Percentiles rank a stretch among this genome's conserved stretches.
These are phyloP conservation scores for Odontamblyopus rebecca DNA, from an alignment of 2,797 vertebrate species.

Conservation along the genomic window DNA sequence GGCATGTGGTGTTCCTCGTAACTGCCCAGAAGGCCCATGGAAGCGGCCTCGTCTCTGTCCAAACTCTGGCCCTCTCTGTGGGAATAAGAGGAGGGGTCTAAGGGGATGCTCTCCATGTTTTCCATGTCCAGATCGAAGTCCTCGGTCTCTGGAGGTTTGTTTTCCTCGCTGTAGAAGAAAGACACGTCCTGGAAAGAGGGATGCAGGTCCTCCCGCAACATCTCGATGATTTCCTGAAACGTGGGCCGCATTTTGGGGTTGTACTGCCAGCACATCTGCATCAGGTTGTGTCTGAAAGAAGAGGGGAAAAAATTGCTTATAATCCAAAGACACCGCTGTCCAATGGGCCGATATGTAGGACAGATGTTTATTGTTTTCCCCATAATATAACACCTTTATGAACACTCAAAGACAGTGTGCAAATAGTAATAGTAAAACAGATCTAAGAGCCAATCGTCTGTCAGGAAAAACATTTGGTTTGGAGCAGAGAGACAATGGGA, in stretches of 20 bases:
- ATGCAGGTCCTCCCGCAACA: conserved; percentile 92
- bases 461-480: background rate
- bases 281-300: conserved; percentile 84
- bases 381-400: no score
- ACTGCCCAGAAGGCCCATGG: conserved; percentile 85
- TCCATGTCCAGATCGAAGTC: conserved; percentile 96
- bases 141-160: conserved; percentile 91
- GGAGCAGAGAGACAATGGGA: no score
- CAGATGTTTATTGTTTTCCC: no score
- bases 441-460: background rate
- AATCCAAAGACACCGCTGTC: no score
- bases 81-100: conserved; percentile 90
- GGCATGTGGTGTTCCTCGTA: conserved; percentile 91
- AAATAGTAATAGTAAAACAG: no score
- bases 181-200: conserved; percentile 91
- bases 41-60: conserved; percentile 84
- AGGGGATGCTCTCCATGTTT: conserved; percentile 98
- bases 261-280: conserved; percentile 99
- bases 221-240: conserved; percentile 94
- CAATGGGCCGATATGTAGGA: no score
- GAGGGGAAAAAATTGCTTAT: background rate
- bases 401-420: conserved; percentile 12
- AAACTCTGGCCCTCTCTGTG: conserved; percentile 83
- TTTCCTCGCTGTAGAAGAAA: conserved; percentile 98
- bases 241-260: conserved; percentile 95